Base-by-base conservation (phyloP, 2,113 vertebrate species). In the Bolborhynchus lineola region DNA sequence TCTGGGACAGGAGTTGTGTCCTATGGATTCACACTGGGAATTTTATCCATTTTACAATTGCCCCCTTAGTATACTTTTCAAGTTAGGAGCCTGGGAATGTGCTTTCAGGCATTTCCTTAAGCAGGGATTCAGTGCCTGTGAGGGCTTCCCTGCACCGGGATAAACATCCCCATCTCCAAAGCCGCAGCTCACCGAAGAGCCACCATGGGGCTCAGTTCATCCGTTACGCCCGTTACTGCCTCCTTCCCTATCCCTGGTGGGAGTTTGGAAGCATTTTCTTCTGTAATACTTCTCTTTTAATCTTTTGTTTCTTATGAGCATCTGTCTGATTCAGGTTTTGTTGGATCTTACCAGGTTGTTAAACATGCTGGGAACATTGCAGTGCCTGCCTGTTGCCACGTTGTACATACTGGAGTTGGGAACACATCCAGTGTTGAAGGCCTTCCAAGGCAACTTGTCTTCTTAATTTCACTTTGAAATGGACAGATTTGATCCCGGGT, bases 341-440 rank as follows among this genome's bases (percentile, higher is more conserved):
- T 39, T 60, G 57, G 10, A 10, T 71, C 59, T 71, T 39, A 50
- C 18, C 86, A 33, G 35, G 19, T 74, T n/a, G 37, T 44, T 65
- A 59, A 77, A 1, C 39, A 2, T 0, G 35, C 2, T 1, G 59
- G 49, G 50, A 64, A 17, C 24, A 1, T 69, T 84, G 65, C 60
- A 9, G 42, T 67, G 79, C 76, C 67, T 75, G 35, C 53, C 76
- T 23, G 0, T 26, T 41, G 77, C 76, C 91, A 23, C 6, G 0
- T 57, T 42, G n/a, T 24, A 12, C 52, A 1, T 0, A 0, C 47
- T 29, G 65, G 42, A 14, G 87, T 89, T 71, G 77, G 90, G 90
- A 84, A 53, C 64, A 35, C 81, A 75, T 75, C 87, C 84, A 71
- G 37, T 7, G 26, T 39, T 35, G 52, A 78, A 94, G 41, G n/a